Conservation (phyloP, 1,140 invertebrate species). For the Sesamia nonagrioides region DNA sequence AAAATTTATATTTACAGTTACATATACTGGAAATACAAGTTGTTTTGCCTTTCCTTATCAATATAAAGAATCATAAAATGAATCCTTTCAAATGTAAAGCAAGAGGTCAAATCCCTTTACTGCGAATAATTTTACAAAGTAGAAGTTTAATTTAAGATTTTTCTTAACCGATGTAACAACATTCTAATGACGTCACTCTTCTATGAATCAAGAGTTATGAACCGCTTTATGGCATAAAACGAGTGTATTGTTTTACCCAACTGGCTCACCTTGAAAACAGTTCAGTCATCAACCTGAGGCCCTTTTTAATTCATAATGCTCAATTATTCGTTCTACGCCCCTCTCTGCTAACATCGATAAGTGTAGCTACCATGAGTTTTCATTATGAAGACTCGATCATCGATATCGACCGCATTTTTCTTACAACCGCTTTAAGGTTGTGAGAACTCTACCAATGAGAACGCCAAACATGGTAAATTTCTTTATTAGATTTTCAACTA, state of each 20-base stretch:
- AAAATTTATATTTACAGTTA: not conserved
- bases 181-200: conserved; percentile 20
- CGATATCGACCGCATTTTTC: too few relatives aligned
- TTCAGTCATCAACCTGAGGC: conserved; percentile 1
- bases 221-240: conserved; percentile 21
- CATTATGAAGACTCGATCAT: too few relatives aligned
- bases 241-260: conserved; percentile 35
- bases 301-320: not conserved
- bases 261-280: conserved; percentile 42
- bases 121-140: too few relatives aligned
- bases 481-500: too few relatives aligned
- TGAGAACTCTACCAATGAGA: too few relatives aligned
- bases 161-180: not conserved
- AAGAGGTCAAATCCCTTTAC: too few relatives aligned
- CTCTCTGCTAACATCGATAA: too few relatives aligned
- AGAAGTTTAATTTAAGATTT: not conserved
- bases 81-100: not conserved
- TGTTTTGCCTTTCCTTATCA: not conserved
- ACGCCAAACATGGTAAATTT: too few relatives aligned
- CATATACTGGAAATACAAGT: not conserved
- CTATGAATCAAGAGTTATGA: conserved; percentile 20
- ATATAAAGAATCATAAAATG: too few relatives aligned
- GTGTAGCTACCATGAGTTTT: too few relatives aligned
- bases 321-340: not conserved
- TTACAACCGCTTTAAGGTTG: too few relatives aligned